Conservation (phyloP, 2,113 vertebrate species). For the Pimephales promelas region DNA sequence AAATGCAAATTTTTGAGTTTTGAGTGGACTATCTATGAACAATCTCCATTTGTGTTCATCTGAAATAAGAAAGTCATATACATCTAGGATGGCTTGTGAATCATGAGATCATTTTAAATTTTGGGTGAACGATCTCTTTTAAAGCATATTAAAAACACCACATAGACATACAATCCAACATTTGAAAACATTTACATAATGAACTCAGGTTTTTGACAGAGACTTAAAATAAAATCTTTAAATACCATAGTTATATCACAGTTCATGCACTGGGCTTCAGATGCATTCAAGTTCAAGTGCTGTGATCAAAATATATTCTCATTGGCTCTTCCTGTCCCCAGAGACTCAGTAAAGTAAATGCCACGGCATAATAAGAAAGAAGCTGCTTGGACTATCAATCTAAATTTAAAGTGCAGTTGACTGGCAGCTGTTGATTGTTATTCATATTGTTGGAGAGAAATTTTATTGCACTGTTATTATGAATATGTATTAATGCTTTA, state of each 20-base stretch:
- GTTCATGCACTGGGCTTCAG: conserved; percentile 14
- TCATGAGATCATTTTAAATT: too few relatives aligned
- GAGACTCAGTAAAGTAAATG: conserved; percentile 20
- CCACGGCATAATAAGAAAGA: conserved; percentile 25
- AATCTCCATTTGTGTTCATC: too few relatives aligned
- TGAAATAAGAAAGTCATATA: too few relatives aligned
- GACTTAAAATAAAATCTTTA: conserved; percentile 14
- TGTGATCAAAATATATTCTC: conserved; percentile 31
- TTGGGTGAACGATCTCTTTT: too few relatives aligned
- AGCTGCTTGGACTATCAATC: conserved; percentile 8
- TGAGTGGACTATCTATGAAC: too few relatives aligned
- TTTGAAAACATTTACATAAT: neutral
- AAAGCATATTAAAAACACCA: too few relatives aligned
- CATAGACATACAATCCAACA: too few relatives aligned
- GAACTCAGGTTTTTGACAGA: neutral
- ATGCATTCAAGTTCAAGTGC: conserved; percentile 2
- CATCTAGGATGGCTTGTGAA: too few relatives aligned
- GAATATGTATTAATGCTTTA: neutral
- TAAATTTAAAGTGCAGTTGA: conserved; percentile 16
- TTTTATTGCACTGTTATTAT: neutral
- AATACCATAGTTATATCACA: conserved; percentile 31
- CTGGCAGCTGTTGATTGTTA: conserved; percentile 4
- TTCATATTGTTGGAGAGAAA: conserved; percentile 15
- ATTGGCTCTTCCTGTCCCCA: conserved; percentile 22
- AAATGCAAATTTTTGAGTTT: too few relatives aligned